These are phyloP conservation scores for Ornithoptera alexandrae DNA, from an alignment of 2,888 invertebrate genomes.

Conservation along the genomic window DNA sequence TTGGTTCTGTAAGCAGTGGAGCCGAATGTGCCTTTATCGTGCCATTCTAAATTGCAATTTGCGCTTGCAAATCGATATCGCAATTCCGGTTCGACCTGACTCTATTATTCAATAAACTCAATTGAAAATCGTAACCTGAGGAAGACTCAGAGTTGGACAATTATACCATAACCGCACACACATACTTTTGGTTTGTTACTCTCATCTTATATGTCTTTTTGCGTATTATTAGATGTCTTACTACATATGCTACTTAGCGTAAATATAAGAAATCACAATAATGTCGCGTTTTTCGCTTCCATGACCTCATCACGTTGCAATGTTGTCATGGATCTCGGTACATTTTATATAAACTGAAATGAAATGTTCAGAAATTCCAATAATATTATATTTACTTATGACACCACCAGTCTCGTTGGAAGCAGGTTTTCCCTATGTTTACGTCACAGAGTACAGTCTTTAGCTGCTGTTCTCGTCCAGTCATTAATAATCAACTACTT, in stretches of 20 bases:
- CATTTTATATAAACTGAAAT: not conserved
- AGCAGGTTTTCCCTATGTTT: too few relatives aligned
- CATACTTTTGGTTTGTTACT: slow-evolving; percentile 38
- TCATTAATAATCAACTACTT: too few relatives aligned
- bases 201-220: slow-evolving; percentile 46
- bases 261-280: not conserved
- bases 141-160: slow-evolving; percentile 2
- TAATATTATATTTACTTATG: too few relatives aligned
- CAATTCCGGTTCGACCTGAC: slow-evolving; percentile 48
- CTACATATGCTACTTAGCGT: too few relatives aligned
- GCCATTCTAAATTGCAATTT: slow-evolving; percentile 13
- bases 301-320: not conserved
- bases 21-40: not conserved
- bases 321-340: not conserved
- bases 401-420: too few relatives aligned
- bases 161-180: slow-evolving; percentile 1
- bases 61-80: slow-evolving; percentile 40
- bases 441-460: too few relatives aligned
- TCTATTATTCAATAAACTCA: slow-evolving; percentile 59
- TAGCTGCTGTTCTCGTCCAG: too few relatives aligned
- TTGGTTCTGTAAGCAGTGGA: too few relatives aligned
- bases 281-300: slow-evolving; percentile 1
- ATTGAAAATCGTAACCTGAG: slow-evolving; percentile 46
- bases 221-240: too few relatives aligned
- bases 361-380: too few relatives aligned